Evolutionary conservation across 2,888 invertebrate species (phyloP).

Genomic region (Agrilus biguttatus): DNA sequence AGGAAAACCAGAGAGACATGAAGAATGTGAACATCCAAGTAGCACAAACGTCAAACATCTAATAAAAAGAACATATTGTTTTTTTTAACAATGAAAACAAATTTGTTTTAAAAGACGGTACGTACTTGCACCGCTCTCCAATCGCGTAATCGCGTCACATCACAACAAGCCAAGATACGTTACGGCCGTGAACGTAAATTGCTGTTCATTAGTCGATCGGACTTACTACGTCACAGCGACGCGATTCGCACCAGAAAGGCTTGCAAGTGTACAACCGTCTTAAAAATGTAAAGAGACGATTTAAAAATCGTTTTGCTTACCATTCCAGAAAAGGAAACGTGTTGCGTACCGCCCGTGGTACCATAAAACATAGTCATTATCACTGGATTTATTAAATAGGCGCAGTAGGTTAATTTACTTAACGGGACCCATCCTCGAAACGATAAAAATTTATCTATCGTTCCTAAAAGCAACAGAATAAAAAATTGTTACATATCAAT

Average conservation of each 20-base stretch:
- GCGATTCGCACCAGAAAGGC: too few species aligned
- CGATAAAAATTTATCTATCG: conserved; percentile 28
- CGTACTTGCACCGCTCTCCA: too few species aligned
- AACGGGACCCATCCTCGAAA: conserved; percentile 24
- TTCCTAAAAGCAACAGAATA: conserved; percentile 21
- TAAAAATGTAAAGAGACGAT: neutral
- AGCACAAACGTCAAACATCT: conserved; percentile 22
- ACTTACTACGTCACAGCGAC: too few species aligned
- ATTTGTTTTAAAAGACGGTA: too few species aligned
- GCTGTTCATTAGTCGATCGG: too few species aligned
- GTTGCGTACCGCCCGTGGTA: conserved; percentile 19
- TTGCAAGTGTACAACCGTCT: neutral
- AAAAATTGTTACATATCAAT: neutral
- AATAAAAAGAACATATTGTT: conserved; percentile 9
- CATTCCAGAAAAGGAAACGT: conserved; percentile 22
- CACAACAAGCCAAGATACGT: too few species aligned
- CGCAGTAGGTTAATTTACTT: conserved; percentile 41
- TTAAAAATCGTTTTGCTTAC: conserved; percentile 20
- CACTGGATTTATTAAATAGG: conserved; percentile 43
- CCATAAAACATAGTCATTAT: conserved; percentile 34
- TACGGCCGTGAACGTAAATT: too few species aligned
- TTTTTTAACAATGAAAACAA: neutral
- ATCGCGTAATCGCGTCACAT: too few species aligned
- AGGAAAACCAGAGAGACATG: conserved; percentile 23
- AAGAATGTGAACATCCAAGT: conserved; percentile 20